Evolutionary conservation across 2,888 invertebrate species (phyloP).

Genomic region (Branchellion lobata): DNA sequence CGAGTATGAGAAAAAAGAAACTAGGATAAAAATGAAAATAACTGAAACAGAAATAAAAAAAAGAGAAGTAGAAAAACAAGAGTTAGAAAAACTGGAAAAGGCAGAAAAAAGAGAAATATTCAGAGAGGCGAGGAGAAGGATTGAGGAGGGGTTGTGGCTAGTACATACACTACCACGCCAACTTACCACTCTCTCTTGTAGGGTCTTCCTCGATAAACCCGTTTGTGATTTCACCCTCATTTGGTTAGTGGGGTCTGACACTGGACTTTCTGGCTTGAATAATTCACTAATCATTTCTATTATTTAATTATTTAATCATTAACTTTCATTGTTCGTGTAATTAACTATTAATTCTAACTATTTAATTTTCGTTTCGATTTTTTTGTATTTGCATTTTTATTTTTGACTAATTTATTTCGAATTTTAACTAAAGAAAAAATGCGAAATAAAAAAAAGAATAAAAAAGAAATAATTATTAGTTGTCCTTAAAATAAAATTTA

Average conservation of each 20-base stretch:
- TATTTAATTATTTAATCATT: too few relatives aligned
- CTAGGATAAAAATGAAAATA: not conserved
- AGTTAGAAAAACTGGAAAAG: not conserved
- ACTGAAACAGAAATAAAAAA: not conserved
- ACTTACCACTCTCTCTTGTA: conserved; percentile 5
- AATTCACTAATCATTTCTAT: too few relatives aligned
- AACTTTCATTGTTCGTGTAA: too few relatives aligned
- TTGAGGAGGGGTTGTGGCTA: not conserved
- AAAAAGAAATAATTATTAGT: too few relatives aligned
- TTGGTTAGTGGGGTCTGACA: not conserved
- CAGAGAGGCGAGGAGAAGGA: not conserved
- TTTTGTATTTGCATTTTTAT: not conserved
- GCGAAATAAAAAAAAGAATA: too few relatives aligned
- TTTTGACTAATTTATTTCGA: not conserved
- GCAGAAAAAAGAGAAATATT: not conserved
- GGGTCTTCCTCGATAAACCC: not conserved
- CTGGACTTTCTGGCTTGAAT: too few relatives aligned
- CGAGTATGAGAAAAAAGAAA: not conserved
- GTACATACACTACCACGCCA: not conserved
- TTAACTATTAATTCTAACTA: too few relatives aligned
- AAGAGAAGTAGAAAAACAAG: not conserved
- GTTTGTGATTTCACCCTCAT: conserved; percentile 24
- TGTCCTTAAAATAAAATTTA: too few relatives aligned
- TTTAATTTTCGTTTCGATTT: not conserved
- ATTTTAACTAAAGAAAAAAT: too few relatives aligned